These are phyloP conservation scores for Xiphophorus couchianus DNA, from an alignment of 2,113 vertebrate species.

Conservation along the genomic window DNA sequence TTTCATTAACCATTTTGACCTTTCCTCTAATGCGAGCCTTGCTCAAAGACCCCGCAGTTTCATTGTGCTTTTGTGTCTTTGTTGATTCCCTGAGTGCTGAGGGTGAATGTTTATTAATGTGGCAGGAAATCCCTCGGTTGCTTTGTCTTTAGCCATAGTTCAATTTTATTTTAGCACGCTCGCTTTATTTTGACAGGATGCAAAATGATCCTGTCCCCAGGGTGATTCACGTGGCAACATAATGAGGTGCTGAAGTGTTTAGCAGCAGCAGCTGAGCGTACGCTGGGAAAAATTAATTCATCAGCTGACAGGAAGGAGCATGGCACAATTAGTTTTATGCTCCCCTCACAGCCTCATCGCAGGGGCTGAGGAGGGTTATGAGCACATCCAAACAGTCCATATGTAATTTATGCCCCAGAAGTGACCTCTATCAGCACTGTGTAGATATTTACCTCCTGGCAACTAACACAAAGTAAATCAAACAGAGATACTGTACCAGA, in stretches of 20 bases:
- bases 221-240: conserved; percentile 37
- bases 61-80: not conserved
- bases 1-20: not conserved
- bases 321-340: conserved; percentile 47
- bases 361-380: conserved; percentile 21
- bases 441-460: conserved; percentile 36
- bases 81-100: not conserved
- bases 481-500: conserved; percentile 20
- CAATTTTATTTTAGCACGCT: conserved; percentile 29
- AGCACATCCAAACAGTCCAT: conserved; percentile 34
- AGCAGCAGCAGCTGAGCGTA: conserved; percentile 35
- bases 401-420: conserved; percentile 42
- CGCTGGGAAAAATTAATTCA: conserved; percentile 53
- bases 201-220: conserved; percentile 43
- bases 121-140: not conserved
- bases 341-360: conserved; percentile 10
- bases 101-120: not conserved
- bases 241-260: conserved; percentile 53
- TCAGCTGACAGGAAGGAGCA: conserved; percentile 53
- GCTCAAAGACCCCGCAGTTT: not conserved
- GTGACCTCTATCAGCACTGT: conserved; percentile 41
- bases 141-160: not conserved
- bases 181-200: conserved; percentile 52
- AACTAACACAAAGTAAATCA: conserved; percentile 21
- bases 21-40: not conserved